Conservation (phyloP, 92 coral and sea anemone genomes). For the Bergia puertoricense region DNA sequence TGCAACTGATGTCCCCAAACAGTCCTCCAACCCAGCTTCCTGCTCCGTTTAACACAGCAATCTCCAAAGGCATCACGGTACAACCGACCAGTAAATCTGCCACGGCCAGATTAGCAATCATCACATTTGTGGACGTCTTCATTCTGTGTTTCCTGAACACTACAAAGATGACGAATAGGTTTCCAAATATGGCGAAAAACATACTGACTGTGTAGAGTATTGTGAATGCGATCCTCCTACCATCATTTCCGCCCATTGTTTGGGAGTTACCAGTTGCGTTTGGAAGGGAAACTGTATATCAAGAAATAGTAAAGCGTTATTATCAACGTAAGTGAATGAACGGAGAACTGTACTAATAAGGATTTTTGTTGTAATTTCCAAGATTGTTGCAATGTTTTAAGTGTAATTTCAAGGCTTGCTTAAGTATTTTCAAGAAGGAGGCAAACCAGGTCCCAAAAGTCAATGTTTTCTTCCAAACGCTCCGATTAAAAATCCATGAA, state of each 20-base stretch:
- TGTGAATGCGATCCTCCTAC: background rate
- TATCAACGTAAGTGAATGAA: too few species aligned
- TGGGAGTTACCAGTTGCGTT: slow-evolving; percentile 5
- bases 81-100: slow-evolving; percentile 21
- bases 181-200: slow-evolving; percentile 36
- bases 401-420: too few species aligned
- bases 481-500: too few species aligned
- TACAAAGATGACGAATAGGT: slow-evolving; percentile 36
- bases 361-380: too few species aligned
- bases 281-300: background rate
- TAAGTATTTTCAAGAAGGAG: too few species aligned
- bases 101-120: slow-evolving; percentile 32
- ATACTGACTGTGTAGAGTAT: slow-evolving; percentile 10
- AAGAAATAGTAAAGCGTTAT: too few species aligned
- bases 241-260: slow-evolving; percentile 1
- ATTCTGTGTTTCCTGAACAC: slow-evolving; percentile 28
- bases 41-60: slow-evolving; percentile 17
- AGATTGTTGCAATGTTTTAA: too few species aligned
- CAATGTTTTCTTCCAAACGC: too few species aligned
- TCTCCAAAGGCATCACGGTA: slow-evolving; percentile 30
- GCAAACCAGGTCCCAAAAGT: too few species aligned
- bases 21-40: slow-evolving; percentile 7
- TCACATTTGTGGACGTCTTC: slow-evolving; percentile 37
- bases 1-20: slow-evolving; percentile 36
- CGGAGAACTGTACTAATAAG: too few species aligned